phyloP scores from a whole-genome alignment of 2,113 vertebrate species.

The Ifrita kowaldi region DNA sequence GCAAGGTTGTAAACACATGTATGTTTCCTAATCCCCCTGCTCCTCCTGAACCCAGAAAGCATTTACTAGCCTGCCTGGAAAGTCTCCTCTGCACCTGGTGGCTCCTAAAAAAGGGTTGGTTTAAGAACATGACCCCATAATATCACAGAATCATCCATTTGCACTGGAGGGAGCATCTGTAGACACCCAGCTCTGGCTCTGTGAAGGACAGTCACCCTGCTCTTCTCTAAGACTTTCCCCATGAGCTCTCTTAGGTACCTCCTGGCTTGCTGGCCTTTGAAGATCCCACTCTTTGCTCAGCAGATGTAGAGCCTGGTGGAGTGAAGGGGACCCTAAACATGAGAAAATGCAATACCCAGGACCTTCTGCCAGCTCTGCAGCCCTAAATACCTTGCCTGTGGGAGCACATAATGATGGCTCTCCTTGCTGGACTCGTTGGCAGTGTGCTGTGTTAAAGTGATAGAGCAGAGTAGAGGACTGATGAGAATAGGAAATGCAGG shows the following conservation, averaged over 20 bases:
- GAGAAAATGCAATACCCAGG: neutral
- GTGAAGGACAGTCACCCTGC: neutral
- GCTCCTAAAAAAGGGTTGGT: neutral
- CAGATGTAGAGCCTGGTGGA: neutral
- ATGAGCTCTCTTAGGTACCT: accelerated
- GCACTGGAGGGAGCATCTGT: neutral
- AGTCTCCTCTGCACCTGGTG: neutral
- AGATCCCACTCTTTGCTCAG: neutral
- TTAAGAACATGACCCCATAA: neutral
- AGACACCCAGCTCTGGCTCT: neutral
- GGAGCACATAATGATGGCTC: neutral
- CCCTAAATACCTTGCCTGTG: neutral
- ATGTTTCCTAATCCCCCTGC: neutral
- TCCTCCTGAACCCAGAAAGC: neutral
- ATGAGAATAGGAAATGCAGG: neutral
- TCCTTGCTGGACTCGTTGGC: neutral
- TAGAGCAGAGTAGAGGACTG: neutral
- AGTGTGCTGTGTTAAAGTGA: neutral
- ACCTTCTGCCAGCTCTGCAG: neutral
- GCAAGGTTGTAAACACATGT: neutral
- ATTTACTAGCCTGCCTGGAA: neutral
- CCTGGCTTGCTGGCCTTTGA: accelerated
- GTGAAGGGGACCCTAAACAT: neutral
- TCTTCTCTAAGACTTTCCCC: neutral
- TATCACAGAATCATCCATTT: neutral